Percentiles rank a stretch among this genome's conserved stretches.
phyloP scores from a whole-genome alignment of 2,113 vertebrate genomes.

The Chloropsis cyanopogon region DNA sequence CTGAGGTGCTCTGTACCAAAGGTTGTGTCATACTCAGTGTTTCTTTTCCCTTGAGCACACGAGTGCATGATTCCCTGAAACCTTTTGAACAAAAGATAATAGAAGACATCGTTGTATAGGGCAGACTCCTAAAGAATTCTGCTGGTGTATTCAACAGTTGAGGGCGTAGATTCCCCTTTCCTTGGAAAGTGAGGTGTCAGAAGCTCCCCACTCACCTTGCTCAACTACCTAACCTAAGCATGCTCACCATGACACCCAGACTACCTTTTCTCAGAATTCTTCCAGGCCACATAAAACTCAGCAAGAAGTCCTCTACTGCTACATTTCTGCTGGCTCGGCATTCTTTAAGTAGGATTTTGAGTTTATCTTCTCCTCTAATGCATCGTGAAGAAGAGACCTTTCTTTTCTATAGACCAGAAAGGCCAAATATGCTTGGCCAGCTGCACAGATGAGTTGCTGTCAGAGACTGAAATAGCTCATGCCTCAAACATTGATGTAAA shows the following conservation, averaged over 20 bases:
- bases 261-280: background rate
- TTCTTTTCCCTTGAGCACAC: fast-evolving
- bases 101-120: background rate
- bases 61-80: background rate
- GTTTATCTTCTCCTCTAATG: background rate
- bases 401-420: background rate
- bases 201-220: background rate
- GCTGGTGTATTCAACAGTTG: fast-evolving
- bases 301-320: background rate
- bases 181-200: background rate
- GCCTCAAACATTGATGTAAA: background rate
- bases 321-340: background rate
- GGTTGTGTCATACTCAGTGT: background rate
- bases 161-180: background rate
- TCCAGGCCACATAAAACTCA: background rate
- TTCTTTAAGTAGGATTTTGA: background rate
- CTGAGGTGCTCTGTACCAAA: background rate
- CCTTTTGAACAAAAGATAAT: background rate
- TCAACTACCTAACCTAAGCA: background rate
- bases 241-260: background rate
- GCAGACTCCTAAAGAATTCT: background rate
- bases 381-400: background rate
- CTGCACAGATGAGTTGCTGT: background rate
- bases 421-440: background rate
- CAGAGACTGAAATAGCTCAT: background rate